Evolutionary conservation across 2,113 vertebrate genomes (phyloP).

Genomic region (Diadophis punctatus): DNA sequence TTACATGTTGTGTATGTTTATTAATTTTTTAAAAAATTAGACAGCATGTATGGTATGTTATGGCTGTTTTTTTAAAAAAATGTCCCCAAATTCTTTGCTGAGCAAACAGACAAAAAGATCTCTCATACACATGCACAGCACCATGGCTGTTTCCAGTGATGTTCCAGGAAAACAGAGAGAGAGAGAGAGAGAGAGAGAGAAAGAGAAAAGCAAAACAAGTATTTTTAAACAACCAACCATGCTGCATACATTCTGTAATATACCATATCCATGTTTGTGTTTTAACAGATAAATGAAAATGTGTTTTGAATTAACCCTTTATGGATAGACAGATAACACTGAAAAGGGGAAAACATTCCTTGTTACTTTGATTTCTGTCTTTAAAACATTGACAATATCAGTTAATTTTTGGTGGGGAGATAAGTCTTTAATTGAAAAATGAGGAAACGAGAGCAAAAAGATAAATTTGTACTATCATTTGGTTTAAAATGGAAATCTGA

Average conservation of each 20-base stretch:
- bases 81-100: conserved; percentile 97
- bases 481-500: conserved; percentile 76
- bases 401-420: conserved; percentile 72
- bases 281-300: conserved; percentile 85
- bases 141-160: conserved; percentile 94
- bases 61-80: conserved; percentile 75
- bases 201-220: conserved; percentile 54
- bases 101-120: conserved; percentile 70
- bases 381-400: conserved; percentile 76
- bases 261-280: conserved; percentile 99
- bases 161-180: conserved; percentile 62
- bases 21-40: conserved; percentile 83
- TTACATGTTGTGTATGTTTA: conserved; percentile 99
- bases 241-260: conserved; percentile 98
- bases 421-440: conserved; percentile 82
- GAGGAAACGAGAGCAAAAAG: conserved; percentile 68
- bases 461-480: conserved; percentile 86
- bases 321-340: conserved; percentile 83
- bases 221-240: conserved; percentile 73
- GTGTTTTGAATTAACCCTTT: conserved; percentile 83
- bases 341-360: conserved; percentile 57
- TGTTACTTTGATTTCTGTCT: conserved; percentile 78
- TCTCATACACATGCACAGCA: not conserved
- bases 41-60: conserved; percentile 99
- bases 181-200: conserved; percentile 48